Evolutionary conservation across 1,140 invertebrate species (phyloP).

Genomic region (Lucilia cuprina): DNA sequence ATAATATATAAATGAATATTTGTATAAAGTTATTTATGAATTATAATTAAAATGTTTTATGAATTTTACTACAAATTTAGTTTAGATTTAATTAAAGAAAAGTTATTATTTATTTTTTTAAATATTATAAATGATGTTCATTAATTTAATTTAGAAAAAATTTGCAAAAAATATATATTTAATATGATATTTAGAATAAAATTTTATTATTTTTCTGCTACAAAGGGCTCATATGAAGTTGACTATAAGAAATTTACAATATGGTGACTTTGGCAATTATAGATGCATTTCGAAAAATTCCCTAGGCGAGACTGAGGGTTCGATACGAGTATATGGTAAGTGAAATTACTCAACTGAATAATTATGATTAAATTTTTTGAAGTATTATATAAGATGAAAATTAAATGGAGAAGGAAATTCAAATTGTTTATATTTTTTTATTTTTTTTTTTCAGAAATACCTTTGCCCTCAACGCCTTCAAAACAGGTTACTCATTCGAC

Average conservation of each 20-base stretch:
- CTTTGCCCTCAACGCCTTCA: constrained; percentile 61
- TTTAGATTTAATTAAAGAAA: background rate
- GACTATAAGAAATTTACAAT: constrained; percentile 79
- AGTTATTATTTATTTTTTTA: background rate
- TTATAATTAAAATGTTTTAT: background rate
- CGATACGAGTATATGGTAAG: constrained; percentile 90
- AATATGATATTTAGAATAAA: no score
- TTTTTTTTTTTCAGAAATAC: constrained; percentile 54
- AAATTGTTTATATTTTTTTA: background rate
- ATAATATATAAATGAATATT: background rate
- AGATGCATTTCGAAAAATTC: constrained; percentile 91
- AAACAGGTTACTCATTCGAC: constrained; percentile 62
- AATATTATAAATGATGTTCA: no score
- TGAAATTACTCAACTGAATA: constrained; percentile 30
- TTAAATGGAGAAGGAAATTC: no score
- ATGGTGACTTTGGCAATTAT: constrained; percentile 83
- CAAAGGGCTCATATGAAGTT: constrained; percentile 82
- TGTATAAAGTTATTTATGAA: background rate
- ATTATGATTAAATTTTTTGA: no score
- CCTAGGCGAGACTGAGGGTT: constrained; percentile 91
- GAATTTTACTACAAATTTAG: background rate
- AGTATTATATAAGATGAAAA: no score
- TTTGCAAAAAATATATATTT: no score
- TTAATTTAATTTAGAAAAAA: no score
- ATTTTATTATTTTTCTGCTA: background rate